Conservation (phyloP, 1,140 invertebrate genomes). For the Bombus picipes region DNA sequence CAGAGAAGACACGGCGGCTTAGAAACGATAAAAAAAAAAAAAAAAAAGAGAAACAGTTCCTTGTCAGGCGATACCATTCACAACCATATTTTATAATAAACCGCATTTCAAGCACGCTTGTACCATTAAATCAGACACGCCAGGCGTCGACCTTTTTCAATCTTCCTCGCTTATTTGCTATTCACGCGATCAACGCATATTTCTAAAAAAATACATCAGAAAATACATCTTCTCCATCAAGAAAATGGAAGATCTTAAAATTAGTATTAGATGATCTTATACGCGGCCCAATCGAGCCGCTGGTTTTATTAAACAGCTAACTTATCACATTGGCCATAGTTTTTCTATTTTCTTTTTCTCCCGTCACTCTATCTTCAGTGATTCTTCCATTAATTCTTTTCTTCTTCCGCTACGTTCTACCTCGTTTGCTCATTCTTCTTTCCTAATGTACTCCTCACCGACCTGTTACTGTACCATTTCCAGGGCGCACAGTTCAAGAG, state of each 20-base stretch:
- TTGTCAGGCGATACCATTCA: background rate
- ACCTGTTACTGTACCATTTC: background rate
- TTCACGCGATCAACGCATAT: slow-evolving; percentile 22
- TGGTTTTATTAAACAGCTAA: slow-evolving; percentile 11
- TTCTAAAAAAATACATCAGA: background rate
- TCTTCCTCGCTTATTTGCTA: background rate
- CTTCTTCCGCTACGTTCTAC: background rate
- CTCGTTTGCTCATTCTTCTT: background rate
- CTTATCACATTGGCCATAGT: slow-evolving; percentile 37
- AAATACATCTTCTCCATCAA: background rate
- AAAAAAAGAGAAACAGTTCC: background rate
- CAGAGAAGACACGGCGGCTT: background rate
- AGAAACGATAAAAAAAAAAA: background rate
- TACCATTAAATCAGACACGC: background rate
- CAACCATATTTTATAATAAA: background rate
- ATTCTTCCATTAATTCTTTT: background rate
- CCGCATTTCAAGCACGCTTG: background rate
- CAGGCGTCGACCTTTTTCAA: background rate
- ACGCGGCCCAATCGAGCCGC: background rate
- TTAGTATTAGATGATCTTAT: background rate
- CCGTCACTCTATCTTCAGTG: background rate
- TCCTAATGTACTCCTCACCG: background rate
- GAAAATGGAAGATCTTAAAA: slow-evolving; percentile 6
- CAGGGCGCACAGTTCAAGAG: slow-evolving; percentile 20
- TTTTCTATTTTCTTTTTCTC: background rate